Evolutionary conservation across 2,888 invertebrate genomes (phyloP).

Genomic region (Hypomecis punctinalis): DNA sequence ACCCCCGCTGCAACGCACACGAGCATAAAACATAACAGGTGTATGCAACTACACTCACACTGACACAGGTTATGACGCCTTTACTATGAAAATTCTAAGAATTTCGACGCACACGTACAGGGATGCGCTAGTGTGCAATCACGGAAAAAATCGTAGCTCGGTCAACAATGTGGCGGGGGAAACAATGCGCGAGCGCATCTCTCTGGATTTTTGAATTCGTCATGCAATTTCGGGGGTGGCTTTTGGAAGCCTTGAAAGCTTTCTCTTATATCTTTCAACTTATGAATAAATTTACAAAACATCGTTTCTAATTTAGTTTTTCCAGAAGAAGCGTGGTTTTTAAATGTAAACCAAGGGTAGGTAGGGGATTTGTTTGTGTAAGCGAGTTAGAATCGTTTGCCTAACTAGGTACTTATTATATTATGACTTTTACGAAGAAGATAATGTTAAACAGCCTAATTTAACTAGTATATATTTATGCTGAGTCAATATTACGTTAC

Average conservation of each 20-base stretch:
- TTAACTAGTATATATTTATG: too few species aligned
- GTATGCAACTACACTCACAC: constrained; percentile 59
- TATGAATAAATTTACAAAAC: too few species aligned
- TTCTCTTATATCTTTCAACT: constrained; percentile 9
- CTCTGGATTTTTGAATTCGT: constrained; percentile 46
- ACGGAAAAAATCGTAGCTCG: constrained; percentile 63
- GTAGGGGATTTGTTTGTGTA: too few species aligned
- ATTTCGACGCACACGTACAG: constrained; percentile 57
- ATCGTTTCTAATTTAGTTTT: not conserved
- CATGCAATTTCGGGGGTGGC: constrained; percentile 49
- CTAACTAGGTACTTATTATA: too few species aligned
- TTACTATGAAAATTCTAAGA: constrained; percentile 57
- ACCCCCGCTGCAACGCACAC: constrained; percentile 48
- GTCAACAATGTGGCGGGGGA: constrained; percentile 55
- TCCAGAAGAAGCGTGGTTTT: too few species aligned
- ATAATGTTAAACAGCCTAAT: too few species aligned
- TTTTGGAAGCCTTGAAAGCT: constrained; percentile 12
- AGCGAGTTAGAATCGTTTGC: too few species aligned
- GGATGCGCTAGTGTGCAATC: constrained; percentile 46
- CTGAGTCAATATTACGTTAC: too few species aligned
- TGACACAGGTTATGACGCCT: constrained; percentile 27
- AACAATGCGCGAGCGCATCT: constrained; percentile 59
- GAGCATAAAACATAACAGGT: constrained; percentile 62
- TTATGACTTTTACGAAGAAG: too few species aligned
- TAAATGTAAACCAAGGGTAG: too few species aligned